These are phyloP conservation scores for Corythaeola cristata DNA, from an alignment of 2,113 vertebrate species.

Conservation along the genomic window DNA sequence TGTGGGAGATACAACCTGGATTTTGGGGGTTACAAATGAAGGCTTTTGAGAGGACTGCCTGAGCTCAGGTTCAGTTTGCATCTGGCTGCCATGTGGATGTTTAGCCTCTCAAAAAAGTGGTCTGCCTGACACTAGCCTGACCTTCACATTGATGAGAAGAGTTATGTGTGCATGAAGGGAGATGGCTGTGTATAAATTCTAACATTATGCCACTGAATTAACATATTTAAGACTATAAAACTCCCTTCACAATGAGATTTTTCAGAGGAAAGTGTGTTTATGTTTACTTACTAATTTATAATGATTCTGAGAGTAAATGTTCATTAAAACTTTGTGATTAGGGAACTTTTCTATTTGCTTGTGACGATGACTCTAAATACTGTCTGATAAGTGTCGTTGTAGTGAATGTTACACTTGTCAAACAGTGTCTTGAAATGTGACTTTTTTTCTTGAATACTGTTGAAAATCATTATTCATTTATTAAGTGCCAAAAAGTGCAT, in stretches of 20 bases:
- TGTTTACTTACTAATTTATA: neutral
- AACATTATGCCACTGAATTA: neutral
- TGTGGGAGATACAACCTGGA: accelerated
- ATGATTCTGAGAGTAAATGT: neutral
- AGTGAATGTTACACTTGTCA: neutral
- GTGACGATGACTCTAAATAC: neutral
- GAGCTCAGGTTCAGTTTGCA: neutral
- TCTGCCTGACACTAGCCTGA: neutral
- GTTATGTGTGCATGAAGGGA: neutral
- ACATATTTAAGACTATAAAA: neutral
- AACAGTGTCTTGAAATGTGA: neutral
- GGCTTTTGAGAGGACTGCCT: neutral
- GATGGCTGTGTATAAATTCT: neutral
- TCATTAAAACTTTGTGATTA: neutral
- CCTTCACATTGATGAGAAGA: neutral
- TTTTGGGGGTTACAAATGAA: neutral
- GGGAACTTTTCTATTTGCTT: neutral
- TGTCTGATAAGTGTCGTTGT: neutral
- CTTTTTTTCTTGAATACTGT: neutral
- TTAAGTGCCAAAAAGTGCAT: constrained; percentile 6
- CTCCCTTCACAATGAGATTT: neutral
- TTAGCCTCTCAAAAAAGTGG: neutral
- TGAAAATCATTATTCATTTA: constrained; percentile 33
- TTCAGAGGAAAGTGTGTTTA: neutral
- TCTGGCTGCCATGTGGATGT: neutral